phyloP scores from a whole-genome alignment of 2,797 vertebrate genomes.

The Valencia hispanica region DNA sequence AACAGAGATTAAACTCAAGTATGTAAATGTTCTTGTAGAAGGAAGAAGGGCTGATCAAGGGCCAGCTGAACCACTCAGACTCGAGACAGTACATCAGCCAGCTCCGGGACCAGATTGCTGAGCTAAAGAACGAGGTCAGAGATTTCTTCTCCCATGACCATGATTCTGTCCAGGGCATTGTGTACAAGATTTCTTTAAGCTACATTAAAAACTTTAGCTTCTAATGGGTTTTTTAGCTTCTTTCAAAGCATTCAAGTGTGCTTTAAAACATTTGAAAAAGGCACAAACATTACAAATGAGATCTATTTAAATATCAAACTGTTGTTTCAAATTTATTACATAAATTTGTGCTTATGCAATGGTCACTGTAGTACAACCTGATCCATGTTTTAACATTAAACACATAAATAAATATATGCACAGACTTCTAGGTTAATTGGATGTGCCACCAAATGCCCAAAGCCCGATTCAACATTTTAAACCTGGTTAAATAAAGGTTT shows the following conservation, averaged over 20 bases:
- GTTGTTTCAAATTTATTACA: background rate
- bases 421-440: too few species aligned
- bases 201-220: background rate
- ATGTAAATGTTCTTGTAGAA: slow-evolving; percentile 76
- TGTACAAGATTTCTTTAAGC: background rate
- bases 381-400: too few species aligned
- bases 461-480: too few species aligned
- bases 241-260: background rate
- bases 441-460: too few species aligned
- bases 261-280: background rate
- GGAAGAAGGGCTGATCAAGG: slow-evolving; percentile 93
- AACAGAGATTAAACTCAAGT: background rate
- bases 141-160: background rate
- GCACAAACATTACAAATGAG: background rate
- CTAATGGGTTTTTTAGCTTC: background rate
- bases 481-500: too few species aligned
- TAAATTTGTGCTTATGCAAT: too few species aligned
- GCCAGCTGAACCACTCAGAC: slow-evolving; percentile 94
- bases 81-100: slow-evolving; percentile 93
- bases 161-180: background rate
- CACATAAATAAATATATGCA: too few species aligned
- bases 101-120: slow-evolving; percentile 91
- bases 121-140: slow-evolving; percentile 91
- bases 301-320: too few species aligned
- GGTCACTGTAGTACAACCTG: too few species aligned